These are phyloP conservation scores for Perca flavescens DNA, from an alignment of 2,113 vertebrate genomes.

Conservation along the genomic window DNA sequence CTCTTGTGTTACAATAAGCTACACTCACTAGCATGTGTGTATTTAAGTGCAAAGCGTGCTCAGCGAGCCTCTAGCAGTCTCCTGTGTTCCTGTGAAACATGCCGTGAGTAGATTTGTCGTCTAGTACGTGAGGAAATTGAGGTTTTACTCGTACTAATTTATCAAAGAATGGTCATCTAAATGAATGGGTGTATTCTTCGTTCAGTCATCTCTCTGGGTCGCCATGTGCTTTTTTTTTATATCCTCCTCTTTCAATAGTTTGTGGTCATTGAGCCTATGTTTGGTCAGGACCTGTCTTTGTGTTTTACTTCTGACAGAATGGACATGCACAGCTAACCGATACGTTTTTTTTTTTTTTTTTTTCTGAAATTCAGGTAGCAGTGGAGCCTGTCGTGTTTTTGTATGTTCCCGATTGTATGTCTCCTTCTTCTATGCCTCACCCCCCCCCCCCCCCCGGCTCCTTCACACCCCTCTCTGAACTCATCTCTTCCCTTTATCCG, in stretches of 20 bases:
- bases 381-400: constrained; percentile 2
- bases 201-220: neutral
- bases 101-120: constrained; percentile 4
- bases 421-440: neutral
- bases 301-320: constrained; percentile 35
- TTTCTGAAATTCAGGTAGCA: neutral
- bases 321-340: constrained; percentile 4
- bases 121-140: neutral
- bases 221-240: neutral
- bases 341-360: neutral
- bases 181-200: neutral
- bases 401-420: too few species aligned
- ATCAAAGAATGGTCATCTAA: neutral
- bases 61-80: neutral
- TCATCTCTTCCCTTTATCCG: constrained; percentile 54
- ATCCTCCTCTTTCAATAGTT: neutral
- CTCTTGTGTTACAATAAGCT: neutral
- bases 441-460: neutral
- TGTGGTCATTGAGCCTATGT: constrained; percentile 40
- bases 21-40: neutral
- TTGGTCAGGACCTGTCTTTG: constrained; percentile 38
- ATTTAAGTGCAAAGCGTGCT: neutral
- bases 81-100: neutral
- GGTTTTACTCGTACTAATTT: neutral
- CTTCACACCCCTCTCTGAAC: constrained; percentile 50